Base-by-base conservation (phyloP, 1,140 invertebrate species). In the Papilio helenus region DNA sequence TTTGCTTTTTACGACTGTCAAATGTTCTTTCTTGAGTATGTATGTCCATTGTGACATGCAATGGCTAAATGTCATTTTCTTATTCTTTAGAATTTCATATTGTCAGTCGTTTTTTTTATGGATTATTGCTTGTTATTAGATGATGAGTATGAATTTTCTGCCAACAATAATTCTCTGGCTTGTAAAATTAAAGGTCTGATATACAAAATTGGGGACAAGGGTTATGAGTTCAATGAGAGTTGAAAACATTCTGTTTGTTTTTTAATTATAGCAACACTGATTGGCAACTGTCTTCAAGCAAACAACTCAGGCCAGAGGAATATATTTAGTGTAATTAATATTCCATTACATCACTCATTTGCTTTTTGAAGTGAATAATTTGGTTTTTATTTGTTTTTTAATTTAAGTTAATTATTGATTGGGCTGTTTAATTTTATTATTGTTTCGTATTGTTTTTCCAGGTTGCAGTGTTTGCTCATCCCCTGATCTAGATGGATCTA, bases 401-500 rank as follows among this genome's bases (percentile, higher is more conserved):
- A 65, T 65, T 46, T 44, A 34, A 46, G 23, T 4, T 0, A 20
- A 74, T 3, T n/a, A n/a, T n/a, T 73, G 12, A 16, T 5, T n/a
- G 5, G 23, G 44, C 8, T 42, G 3, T 72, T 29, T 65, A 51
- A 73, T 61, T 46, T 58, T 78, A 71, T 65, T 77, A 51, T 68
- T 14, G 8, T 49, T 49, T 29, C 58, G 12, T 80, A 42, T 68
- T 81, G 8, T 84, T 44, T n/a, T 86, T 92, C 14, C 89, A 95
- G 94, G 94, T 81, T 94, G 94, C 14, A 95, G 94, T 84, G 94
- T 95, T 1, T 95, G 94, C 82, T 95, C 94, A 34, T 95, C 94
- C 46, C 94, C 94, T 1, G 94, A 95, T 84, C 86, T 94, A 12
- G 94, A 95, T 79, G 91, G 92, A 16, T 93, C 92, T 23, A 93